Percentiles rank a stretch among this genome's conserved stretches.
Conservation (phyloP, 2,797 vertebrate species). For the Varecia variegata region DNA sequence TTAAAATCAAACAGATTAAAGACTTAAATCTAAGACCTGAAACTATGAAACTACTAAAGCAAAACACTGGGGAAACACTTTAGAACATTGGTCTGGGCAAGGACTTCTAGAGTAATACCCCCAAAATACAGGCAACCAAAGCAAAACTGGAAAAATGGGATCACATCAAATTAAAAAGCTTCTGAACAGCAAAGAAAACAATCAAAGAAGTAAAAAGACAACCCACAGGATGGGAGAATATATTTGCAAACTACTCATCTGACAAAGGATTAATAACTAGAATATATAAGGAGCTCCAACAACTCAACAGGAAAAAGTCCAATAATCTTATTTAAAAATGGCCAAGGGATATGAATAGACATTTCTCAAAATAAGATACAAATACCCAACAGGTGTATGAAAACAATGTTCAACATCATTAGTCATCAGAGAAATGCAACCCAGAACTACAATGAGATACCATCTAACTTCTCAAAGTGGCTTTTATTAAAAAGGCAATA, state of each 20-base stretch:
- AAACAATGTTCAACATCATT: neutral
- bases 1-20: neutral
- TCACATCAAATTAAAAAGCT: neutral
- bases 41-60: neutral
- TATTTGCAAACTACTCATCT: neutral
- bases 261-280: neutral
- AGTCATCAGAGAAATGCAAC: neutral
- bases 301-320: neutral
- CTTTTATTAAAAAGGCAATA: neutral
- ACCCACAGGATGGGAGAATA: neutral
- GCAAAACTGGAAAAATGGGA: neutral
- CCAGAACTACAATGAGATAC: neutral
- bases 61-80: neutral
- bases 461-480: neutral
- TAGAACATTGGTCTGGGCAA: neutral
- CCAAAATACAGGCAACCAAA: neutral
- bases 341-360: neutral
- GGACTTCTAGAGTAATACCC: neutral
- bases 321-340: neutral
- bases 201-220: neutral
- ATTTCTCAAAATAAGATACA: neutral
- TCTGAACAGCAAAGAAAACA: neutral
- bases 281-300: neutral
- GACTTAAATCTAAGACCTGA: neutral
- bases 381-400: neutral